phyloP scores from a whole-genome alignment of 37 sponge, comb jelly and placozoan species.

The Chondrosia reniformis region DNA sequence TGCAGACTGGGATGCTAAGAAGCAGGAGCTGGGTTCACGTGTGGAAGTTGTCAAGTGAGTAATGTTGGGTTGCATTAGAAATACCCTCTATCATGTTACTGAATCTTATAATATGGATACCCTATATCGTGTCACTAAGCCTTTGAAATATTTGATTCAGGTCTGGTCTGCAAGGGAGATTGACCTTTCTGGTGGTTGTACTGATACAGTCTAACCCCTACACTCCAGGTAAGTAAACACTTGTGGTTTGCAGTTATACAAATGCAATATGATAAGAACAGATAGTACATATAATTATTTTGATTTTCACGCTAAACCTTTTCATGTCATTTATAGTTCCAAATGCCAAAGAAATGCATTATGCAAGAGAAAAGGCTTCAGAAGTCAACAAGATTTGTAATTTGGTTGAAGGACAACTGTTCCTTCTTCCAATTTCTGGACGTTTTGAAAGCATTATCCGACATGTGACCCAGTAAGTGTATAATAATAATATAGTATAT shows the following conservation, averaged over 20 bases:
- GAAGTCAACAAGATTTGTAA: slow-evolving; percentile 35
- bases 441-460: slow-evolving; percentile 4
- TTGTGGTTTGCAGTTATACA: neutral
- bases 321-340: neutral
- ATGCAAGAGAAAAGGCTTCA: slow-evolving; percentile 13
- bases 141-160: slow-evolving; percentile 31
- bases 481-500: neutral
- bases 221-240: slow-evolving; percentile 7
- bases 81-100: no score
- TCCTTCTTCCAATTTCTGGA: slow-evolving; percentile 29
- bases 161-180: slow-evolving; percentile 54
- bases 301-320: neutral
- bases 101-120: no score
- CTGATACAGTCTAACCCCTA: slow-evolving; percentile 62
- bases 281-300: neutral
- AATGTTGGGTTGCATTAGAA: no score
- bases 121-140: no score
- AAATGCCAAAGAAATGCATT: neutral
- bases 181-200: slow-evolving; percentile 75
- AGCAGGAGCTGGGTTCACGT: slow-evolving; percentile 83
- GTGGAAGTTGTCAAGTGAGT: slow-evolving; percentile 70
- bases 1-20: slow-evolving; percentile 79
- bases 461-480: slow-evolving; percentile 18
- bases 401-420: slow-evolving; percentile 26
- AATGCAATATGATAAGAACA: neutral